phyloP scores from a whole-genome alignment of 2,113 vertebrate genomes.

The Haplochromis vanheusdeni region DNA sequence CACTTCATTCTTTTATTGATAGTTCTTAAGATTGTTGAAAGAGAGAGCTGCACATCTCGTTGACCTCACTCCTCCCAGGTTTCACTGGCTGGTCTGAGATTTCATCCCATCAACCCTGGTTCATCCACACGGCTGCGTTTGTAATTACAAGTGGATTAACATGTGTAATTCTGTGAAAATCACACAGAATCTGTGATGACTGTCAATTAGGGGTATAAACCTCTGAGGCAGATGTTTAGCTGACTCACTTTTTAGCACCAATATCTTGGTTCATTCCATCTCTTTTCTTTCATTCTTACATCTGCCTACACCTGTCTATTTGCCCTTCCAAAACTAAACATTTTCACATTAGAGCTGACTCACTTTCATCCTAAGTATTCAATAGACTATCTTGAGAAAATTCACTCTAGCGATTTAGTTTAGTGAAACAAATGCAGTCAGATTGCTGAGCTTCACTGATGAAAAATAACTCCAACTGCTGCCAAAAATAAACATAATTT shows the following conservation, averaged over 20 bases:
- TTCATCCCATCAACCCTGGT: not conserved
- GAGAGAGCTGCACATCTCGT: not conserved
- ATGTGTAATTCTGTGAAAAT: not conserved
- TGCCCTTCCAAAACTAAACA: not conserved
- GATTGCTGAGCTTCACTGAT: not conserved
- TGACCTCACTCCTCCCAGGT: constrained; percentile 1
- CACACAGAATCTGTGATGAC: not conserved
- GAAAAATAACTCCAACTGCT: constrained; percentile 18
- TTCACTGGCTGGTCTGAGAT: not conserved
- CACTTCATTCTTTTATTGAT: not conserved
- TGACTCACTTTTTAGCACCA: not conserved
- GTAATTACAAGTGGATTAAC: not conserved
- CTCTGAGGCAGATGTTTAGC: not conserved
- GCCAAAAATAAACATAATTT: constrained; percentile 45
- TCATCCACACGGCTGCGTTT: not conserved
- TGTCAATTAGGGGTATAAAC: not conserved
- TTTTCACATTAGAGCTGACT: not conserved
- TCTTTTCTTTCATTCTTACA: not conserved
- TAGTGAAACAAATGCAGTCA: constrained; percentile 5
- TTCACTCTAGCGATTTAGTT: not conserved
- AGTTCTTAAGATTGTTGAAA: not conserved
- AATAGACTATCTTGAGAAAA: not conserved
- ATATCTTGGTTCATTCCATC: not conserved
- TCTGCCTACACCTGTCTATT: not conserved
- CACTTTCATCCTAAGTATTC: not conserved